These are phyloP conservation scores for Ethmia dodecea DNA, from an alignment of 2,888 invertebrate genomes.

Conservation along the genomic window DNA sequence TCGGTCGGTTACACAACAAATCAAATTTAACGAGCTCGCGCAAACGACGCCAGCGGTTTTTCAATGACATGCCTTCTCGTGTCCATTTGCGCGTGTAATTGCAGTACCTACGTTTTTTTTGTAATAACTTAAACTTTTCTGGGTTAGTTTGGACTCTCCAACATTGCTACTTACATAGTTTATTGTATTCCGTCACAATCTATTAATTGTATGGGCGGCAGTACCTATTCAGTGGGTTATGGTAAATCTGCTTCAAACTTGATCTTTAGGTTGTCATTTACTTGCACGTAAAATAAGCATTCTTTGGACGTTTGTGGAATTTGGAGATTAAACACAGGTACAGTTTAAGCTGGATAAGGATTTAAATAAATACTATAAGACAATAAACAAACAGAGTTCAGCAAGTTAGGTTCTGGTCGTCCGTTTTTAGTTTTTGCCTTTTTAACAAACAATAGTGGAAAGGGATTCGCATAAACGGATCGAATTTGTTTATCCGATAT, in stretches of 20 bases:
- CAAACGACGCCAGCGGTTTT: slow-evolving; percentile 48
- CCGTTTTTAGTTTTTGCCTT: slow-evolving; percentile 26
- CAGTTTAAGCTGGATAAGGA: slow-evolving; percentile 62
- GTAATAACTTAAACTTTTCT: slow-evolving; percentile 25
- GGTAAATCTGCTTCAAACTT: slow-evolving; percentile 37
- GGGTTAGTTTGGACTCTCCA: slow-evolving; percentile 15
- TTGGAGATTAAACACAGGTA: slow-evolving; percentile 58
- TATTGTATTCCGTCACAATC: neutral
- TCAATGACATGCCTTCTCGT: slow-evolving; percentile 26
- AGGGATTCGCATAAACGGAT: slow-evolving; percentile 59
- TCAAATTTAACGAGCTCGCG: slow-evolving; percentile 71
- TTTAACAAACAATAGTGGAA: slow-evolving; percentile 51
- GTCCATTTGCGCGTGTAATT: slow-evolving; percentile 64
- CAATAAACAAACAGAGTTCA: slow-evolving; percentile 62
- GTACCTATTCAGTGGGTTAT: slow-evolving; percentile 24
- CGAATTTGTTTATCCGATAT: slow-evolving; percentile 56
- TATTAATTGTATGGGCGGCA: neutral
- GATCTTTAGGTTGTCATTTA: slow-evolving; percentile 47
- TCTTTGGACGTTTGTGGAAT: slow-evolving; percentile 56
- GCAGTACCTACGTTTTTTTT: slow-evolving; percentile 45
- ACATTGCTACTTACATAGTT: slow-evolving; percentile 8
- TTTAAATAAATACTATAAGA: slow-evolving; percentile 71
- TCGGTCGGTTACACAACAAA: slow-evolving; percentile 75
- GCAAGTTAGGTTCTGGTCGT: slow-evolving; percentile 34
- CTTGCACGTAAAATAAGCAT: slow-evolving; percentile 57